Evolutionary conservation across 2,888 invertebrate genomes (phyloP).

Genomic region (Callimorpha dominula): DNA sequence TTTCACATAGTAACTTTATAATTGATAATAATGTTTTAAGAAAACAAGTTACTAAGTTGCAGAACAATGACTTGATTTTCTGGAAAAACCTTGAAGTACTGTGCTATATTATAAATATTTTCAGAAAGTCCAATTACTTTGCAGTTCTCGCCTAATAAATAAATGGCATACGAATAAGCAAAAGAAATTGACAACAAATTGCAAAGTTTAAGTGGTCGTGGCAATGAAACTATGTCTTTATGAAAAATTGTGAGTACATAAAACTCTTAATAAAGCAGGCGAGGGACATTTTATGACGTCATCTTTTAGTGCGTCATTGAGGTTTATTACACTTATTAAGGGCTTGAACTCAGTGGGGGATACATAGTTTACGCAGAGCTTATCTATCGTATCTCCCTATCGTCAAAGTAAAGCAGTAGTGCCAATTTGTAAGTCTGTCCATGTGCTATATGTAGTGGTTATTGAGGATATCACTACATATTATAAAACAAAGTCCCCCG

Average conservation of each 20-base stretch:
- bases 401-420: background rate
- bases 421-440: no score
- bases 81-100: background rate
- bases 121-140: background rate
- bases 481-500: no score
- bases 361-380: constrained; percentile 23
- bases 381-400: background rate
- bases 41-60: background rate
- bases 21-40: background rate
- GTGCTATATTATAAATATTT: background rate
- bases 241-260: constrained; percentile 4
- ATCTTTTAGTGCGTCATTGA: constrained; percentile 39
- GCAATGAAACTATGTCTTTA: constrained; percentile 3
- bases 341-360: constrained; percentile 32
- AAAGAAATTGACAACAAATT: background rate
- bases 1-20: no score
- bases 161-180: no score
- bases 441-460: no score
- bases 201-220: constrained; percentile 1
- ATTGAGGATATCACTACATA: no score
- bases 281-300: constrained; percentile 49
- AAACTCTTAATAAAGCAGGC: constrained; percentile 36
- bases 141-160: no score
- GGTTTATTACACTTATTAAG: constrained; percentile 46
- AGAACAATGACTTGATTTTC: background rate